phyloP scores from a whole-genome alignment of 2,797 vertebrate species.

The Pangasius larnaudii region DNA sequence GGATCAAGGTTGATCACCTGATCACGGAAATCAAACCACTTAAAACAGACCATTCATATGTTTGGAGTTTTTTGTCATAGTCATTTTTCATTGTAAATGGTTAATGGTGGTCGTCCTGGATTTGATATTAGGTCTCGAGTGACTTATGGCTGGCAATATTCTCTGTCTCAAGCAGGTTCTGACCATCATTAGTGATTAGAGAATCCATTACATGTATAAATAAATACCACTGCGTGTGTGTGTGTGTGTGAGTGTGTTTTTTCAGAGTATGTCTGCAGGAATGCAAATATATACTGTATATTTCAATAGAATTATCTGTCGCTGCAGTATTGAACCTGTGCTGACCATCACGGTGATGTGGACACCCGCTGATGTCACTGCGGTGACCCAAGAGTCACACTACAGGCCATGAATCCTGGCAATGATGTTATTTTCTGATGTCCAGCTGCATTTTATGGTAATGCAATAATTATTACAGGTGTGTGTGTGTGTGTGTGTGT shows the following conservation, averaged over 20 bases:
- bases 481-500: background rate
- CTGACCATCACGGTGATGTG: background rate
- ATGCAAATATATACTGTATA: background rate
- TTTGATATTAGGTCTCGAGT: no score
- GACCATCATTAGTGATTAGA: background rate
- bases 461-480: background rate
- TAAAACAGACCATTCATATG: no score
- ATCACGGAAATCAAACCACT: no score
- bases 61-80: no score
- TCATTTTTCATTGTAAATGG: no score
- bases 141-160: no score
- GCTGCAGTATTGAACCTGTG: background rate
- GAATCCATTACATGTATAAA: background rate
- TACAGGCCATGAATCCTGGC: background rate
- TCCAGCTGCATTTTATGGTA: background rate
- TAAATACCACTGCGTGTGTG: background rate
- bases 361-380: slow-evolving; percentile 25
- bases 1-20: no score
- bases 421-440: background rate
- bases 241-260: background rate
- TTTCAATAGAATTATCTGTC: background rate
- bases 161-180: background rate
- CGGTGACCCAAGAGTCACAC: slow-evolving; percentile 25
- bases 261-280: background rate
- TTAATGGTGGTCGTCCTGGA: no score